phyloP scores from a whole-genome alignment of 2,797 vertebrate species.

The Gymnopithys bicolor region DNA sequence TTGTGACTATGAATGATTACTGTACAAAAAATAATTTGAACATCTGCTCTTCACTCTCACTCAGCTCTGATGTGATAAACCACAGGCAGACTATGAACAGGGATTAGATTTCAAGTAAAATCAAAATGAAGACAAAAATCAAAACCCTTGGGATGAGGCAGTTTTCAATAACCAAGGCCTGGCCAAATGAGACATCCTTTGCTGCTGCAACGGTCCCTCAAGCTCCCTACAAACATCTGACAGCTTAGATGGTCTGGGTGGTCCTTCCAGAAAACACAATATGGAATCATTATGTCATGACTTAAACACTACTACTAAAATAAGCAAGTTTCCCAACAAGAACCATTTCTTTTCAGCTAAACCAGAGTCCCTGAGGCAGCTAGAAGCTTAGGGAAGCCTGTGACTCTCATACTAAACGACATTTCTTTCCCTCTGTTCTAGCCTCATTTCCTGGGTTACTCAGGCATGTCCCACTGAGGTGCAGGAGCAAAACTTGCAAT shows the following conservation, averaged over 20 bases:
- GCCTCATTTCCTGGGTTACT: background rate
- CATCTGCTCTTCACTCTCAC: background rate
- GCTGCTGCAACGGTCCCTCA: background rate
- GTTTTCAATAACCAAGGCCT: background rate
- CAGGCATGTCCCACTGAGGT: background rate
- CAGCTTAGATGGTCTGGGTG: background rate
- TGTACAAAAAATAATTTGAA: background rate
- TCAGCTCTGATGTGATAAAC: background rate
- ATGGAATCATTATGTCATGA: background rate
- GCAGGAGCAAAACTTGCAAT: background rate
- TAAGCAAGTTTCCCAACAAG: background rate
- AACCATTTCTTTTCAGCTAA: background rate
- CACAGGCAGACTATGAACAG: background rate
- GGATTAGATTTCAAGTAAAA: conserved; percentile 13
- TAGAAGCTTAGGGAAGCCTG: background rate
- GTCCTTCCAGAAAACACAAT: background rate
- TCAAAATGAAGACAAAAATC: background rate
- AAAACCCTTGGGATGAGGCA: background rate
- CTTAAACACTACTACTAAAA: background rate
- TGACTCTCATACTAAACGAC: background rate
- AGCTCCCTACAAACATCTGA: background rate
- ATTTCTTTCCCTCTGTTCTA: background rate
- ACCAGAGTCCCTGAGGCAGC: background rate
- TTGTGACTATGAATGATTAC: conserved; percentile 2
- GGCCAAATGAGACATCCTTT: background rate